These are phyloP conservation scores for Ramphastos sulfuratus DNA, from an alignment of 2,113 vertebrate genomes.

Conservation along the genomic window DNA sequence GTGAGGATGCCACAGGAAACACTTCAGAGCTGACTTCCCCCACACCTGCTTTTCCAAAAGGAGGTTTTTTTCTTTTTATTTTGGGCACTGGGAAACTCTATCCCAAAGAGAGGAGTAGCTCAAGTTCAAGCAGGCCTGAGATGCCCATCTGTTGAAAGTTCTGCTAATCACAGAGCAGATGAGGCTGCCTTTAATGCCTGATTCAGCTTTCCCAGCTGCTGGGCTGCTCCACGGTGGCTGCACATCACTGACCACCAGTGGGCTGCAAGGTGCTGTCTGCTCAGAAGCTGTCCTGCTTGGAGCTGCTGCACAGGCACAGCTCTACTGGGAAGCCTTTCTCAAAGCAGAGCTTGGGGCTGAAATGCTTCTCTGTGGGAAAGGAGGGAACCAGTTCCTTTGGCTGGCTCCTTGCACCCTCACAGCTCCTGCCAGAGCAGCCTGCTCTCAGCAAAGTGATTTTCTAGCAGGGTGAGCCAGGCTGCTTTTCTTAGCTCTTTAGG, in stretches of 20 bases:
- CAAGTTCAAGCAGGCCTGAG: neutral
- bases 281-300: neutral
- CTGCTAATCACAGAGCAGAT: neutral
- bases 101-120: neutral
- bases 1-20: neutral
- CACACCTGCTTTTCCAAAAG: neutral
- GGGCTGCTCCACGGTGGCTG: neutral
- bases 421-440: slow-evolving; percentile 41
- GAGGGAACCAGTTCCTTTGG: slow-evolving; percentile 30
- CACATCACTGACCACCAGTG: neutral
- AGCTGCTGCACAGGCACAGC: neutral
- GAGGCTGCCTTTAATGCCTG: neutral
- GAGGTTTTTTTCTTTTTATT: neutral
- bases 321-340: neutral
- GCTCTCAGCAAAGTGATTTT: slow-evolving; percentile 54
- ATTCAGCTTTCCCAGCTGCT: slow-evolving; percentile 11
- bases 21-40: neutral
- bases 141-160: neutral
- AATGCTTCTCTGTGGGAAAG: slow-evolving; percentile 4
- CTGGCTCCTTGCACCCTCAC: slow-evolving; percentile 17
- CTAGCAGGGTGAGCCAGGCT: neutral
- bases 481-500: neutral
- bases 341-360: slow-evolving; percentile 22
- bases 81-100: neutral
- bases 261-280: neutral